Conservation (phyloP, 2,888 invertebrate genomes). For the Hesperia comma region DNA sequence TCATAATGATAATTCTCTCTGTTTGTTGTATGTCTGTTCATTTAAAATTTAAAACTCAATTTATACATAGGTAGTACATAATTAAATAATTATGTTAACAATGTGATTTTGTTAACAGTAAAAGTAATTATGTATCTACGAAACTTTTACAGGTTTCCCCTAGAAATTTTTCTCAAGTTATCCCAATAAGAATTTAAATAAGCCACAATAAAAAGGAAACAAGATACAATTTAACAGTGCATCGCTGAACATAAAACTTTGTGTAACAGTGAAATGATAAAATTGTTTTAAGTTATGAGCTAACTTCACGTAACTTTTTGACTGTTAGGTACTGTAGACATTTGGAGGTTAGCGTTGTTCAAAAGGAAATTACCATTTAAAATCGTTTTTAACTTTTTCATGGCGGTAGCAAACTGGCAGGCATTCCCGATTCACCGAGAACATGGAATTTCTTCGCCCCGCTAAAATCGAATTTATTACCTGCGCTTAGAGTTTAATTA, state of each 20-base stretch:
- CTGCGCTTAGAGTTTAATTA: no score
- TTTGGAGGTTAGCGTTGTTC: background rate
- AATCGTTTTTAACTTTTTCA: background rate
- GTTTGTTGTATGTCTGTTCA: no score
- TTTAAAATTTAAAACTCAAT: no score
- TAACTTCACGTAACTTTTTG: background rate
- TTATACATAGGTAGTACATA: no score
- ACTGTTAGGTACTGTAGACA: background rate
- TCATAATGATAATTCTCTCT: no score
- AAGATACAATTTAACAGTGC: background rate
- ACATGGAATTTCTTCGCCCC: no score
- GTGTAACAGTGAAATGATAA: background rate
- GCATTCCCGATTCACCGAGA: no score
- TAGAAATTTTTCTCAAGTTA: no score
- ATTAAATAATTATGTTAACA: no score
- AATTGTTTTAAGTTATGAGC: constrained; percentile 8
- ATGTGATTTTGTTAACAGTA: background rate
- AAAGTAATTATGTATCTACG: background rate
- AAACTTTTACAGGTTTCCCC: no score
- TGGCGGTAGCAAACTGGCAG: background rate
- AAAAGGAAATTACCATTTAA: constrained; percentile 4
- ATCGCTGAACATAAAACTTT: background rate
- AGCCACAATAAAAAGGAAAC: background rate
- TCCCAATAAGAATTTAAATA: no score
- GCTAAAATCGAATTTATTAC: no score